Evolutionary conservation across 1,140 invertebrate genomes (phyloP), one percentile per base, ranked within the genome.

Genomic region (Bombus superbus): DNA sequence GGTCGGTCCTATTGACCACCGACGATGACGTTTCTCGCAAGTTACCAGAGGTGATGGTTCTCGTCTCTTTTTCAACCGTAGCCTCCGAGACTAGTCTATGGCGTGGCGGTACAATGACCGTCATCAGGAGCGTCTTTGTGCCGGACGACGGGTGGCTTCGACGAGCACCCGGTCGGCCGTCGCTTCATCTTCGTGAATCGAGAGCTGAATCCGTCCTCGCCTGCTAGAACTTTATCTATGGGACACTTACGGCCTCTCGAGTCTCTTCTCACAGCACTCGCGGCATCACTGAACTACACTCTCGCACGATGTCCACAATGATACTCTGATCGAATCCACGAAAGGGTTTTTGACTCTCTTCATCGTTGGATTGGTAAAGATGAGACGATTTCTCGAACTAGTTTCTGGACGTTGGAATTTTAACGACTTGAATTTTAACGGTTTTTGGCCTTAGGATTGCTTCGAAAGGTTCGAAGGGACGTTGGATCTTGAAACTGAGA

Each of bases 111-210:
- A 94, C 94, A 94, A 95, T 93, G 88, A 93, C 86, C 90, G 92
- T 94, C 93, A 94, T 94, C 93, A 92, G 93, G 89, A 92, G 44
- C 88, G 85, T 92, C 91, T 94, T 94, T 94, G 92, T 94, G 87
- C 80, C 84, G 75, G 86, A 86, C 94, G 84, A 94, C 93, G 92
- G 94, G 92, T 93, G 93, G 92, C 90, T 90, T 84, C 84, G 89
- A 73, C 64, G 66, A 87, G 83, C 89, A 90, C 86, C 88, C 89
- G 91, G 88, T 91, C 90, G 90, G 80, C 85, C 92, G 89, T 89
- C 90, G 89, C 85, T 86, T 92, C 93, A 93, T 93, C 87, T 91
- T 88, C 68, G 64, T 78, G 80, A 81, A 77, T 86, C 84, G 62
- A 44, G 64, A 44, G 44, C 57, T 35, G 77, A 40, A 44, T 87